Base-by-base conservation (phyloP, 2,113 vertebrate species). In the Stomatorhinus ivindoensis region DNA sequence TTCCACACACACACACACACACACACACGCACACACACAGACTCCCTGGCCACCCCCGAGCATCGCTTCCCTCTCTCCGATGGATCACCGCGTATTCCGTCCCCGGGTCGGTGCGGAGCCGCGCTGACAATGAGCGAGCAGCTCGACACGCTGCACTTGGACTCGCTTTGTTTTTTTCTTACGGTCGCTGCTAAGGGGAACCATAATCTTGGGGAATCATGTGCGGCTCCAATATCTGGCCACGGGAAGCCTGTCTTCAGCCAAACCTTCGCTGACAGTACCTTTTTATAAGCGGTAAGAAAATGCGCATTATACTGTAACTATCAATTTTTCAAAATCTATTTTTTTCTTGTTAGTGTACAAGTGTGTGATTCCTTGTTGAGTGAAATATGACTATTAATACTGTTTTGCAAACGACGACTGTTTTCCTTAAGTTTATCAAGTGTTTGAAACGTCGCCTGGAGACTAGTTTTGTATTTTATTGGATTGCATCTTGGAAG, bases 191-290 rank as follows among this genome's bases (percentile, higher is more conserved):
- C 39, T 48, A 15, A 50, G 47, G 87, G 82, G 50, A 21, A 94
- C 87, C 88, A 83, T 89, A 73, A 82, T 91, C 89, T 50, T 85
- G 87, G n/a, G 48, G 21, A 86, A 83, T 93, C 90, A 93, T 93
- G 94, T 90, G 87, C 15, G 27, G 85, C 88, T 83, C 85, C 85
- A 87, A 87, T 73, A 83, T 88, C 17, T 53, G 47, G 82, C 46
- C 31, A 88, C 24, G 61, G 93, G 93, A 50, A 39, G 88, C 80
- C 42, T 55, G 47, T 87, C 53, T n/a, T 17, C 46, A 89, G 50
- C 31, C 93, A 92, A 90, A 94, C 92, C 92, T 91, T 90, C 94
- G 95, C 93, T 94, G 93, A 94, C 93, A 92, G 91, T 90, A 93
- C 92, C 91, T 91, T 94, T 93, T 92, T 90, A 89, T 88, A 91